Evolutionary conservation across 2,888 invertebrate genomes (phyloP), one percentile per base, ranked within the genome.

Genomic region (Gymnosoma rotundatum): DNA sequence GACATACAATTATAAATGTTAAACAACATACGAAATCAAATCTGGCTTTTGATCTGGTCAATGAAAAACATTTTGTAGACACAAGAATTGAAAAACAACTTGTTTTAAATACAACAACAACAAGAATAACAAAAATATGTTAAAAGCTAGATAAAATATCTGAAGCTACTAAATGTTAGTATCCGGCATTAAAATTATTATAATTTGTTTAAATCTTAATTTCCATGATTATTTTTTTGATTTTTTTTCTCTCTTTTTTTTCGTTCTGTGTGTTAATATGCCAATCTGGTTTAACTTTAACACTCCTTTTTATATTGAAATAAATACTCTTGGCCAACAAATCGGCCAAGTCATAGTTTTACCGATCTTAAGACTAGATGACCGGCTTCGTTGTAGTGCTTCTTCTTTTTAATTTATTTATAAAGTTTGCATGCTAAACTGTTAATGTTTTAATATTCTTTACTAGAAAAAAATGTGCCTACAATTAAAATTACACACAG

Each of bases 141-240:
- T 25, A 25, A 25, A 25, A 25, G 25, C 25, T 14, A 63, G 73
- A 74, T 74, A 74, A 74, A 79, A 72, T 79, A 83, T 74, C 78
- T 83, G 83, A 32, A 78, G 69, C 78, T 64, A 78, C 78, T 78
- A 83, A 83, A 52, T 52, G 73, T 12, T 63, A 48, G 74, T 78
- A 83, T 83, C 83, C 83, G 78, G 78, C 74, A 83, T 74, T 78
- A 45, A 83, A 78, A 74, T n/a, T 73, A 52, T 54, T 74, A 63
- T 63, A 54, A 63, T 74, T 63, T 63, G 25, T 63, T 73, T 42
- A 42, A 42, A 42, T 42, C 38, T 61, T 50, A 9, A 25, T 72
- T 60, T 61, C 36, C 12, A 16, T 63, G n/a, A 16, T 60, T 16
- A 36, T 1, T 25, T 48, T 60, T 69, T 20, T 1, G 1, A 48